Evolutionary conservation across 2,888 invertebrate genomes (phyloP).

Genomic region (Druceiella hillmani): DNA sequence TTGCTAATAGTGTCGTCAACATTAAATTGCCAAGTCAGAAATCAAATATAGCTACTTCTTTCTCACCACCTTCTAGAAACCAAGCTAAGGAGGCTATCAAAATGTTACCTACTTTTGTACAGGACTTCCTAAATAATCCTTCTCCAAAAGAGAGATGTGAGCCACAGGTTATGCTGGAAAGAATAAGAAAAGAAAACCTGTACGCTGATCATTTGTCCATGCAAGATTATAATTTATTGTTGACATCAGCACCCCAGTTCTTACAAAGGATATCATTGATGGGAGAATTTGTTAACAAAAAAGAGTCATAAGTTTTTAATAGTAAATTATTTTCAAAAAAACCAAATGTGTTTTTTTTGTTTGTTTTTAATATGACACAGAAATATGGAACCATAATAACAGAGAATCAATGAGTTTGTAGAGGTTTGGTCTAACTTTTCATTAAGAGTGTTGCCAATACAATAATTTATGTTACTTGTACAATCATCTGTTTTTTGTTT

Average conservation of each 20-base stretch:
- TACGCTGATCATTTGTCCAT: slow-evolving; percentile 56
- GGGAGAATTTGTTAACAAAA: slow-evolving; percentile 61
- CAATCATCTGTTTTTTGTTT: too few relatives aligned
- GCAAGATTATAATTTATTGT: slow-evolving; percentile 61
- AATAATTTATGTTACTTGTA: too few relatives aligned
- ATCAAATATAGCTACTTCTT: too few relatives aligned
- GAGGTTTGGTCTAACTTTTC: too few relatives aligned
- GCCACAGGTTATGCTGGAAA: slow-evolving; percentile 65
- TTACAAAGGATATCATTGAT: slow-evolving; percentile 70
- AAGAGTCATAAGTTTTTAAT: slow-evolving; percentile 1
- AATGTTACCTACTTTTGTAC: slow-evolving; percentile 52
- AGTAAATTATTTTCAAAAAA: too few relatives aligned
- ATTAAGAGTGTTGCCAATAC: too few relatives aligned
- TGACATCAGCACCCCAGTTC: slow-evolving; percentile 78
- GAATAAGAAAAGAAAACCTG: slow-evolving; percentile 59
- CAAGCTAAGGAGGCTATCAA: slow-evolving; percentile 37
- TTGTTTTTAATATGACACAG: too few relatives aligned
- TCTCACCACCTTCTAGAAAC: slow-evolving; percentile 35
- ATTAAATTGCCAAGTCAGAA: too few relatives aligned
- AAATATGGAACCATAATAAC: too few relatives aligned
- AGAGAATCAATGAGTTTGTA: too few relatives aligned
- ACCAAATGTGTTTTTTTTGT: too few relatives aligned
- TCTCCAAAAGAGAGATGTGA: slow-evolving; percentile 57
- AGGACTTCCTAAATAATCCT: slow-evolving; percentile 50
- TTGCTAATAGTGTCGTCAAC: too few relatives aligned